Percentiles rank a stretch among this genome's conserved stretches.
These are phyloP conservation scores for Australoheros scitulus DNA, from an alignment of 2,113 vertebrate species.

Conservation along the genomic window DNA sequence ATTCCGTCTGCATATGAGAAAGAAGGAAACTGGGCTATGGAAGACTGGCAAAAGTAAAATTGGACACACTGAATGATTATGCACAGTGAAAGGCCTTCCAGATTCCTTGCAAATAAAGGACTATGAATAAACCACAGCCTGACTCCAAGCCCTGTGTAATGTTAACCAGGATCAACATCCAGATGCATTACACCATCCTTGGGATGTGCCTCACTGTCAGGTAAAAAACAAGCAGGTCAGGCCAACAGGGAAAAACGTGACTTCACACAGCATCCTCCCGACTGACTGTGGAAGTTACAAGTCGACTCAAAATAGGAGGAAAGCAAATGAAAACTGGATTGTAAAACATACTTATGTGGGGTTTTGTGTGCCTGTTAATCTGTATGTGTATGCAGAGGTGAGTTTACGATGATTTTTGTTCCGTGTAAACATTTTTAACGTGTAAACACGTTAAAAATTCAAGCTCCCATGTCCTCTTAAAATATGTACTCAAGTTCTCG, in stretches of 20 bases:
- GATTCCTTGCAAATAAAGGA: conserved; percentile 10
- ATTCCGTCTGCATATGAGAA: background rate
- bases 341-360: background rate
- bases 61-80: conserved; percentile 31
- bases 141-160: background rate
- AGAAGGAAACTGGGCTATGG: conserved; percentile 44
- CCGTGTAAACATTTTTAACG: background rate
- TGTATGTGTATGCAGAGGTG: background rate
- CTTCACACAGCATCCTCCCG: background rate
- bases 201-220: conserved; percentile 6
- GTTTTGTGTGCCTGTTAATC: background rate
- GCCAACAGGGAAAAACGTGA: conserved; percentile 28
- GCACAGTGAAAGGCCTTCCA: conserved; percentile 7
- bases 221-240: conserved; percentile 43
- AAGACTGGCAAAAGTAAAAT: conserved; percentile 33
- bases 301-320: background rate
- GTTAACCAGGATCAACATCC: conserved; percentile 27
- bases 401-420: no score
- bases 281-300: conserved; percentile 1
- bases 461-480: background rate
- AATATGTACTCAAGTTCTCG: background rate
- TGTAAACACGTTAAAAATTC: background rate
- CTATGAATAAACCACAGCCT: conserved; percentile 39
- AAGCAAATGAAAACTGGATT: background rate
- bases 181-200: conserved; percentile 24